Evolutionary conservation across 2,888 invertebrate species (phyloP).

Genomic region (Agapetus fuscipes): DNA sequence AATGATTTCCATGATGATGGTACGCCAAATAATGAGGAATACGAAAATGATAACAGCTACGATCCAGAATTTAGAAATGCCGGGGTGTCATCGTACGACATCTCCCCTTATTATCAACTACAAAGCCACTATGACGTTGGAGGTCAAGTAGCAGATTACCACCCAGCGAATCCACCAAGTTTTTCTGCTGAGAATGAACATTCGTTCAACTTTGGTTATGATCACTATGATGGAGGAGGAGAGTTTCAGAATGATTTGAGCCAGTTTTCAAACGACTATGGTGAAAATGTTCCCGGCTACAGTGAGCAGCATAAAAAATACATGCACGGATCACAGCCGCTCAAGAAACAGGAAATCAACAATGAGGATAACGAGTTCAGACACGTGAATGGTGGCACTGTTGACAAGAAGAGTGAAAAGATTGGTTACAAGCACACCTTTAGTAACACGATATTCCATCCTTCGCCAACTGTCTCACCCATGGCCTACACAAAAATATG

Average conservation of each 20-base stretch:
- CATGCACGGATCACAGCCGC: too few relatives aligned
- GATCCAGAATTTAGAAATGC: constrained; percentile 27
- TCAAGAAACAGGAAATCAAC: too few relatives aligned
- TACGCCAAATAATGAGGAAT: neutral
- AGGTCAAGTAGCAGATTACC: neutral
- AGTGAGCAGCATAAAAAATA: constrained; percentile 19
- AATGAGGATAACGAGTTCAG: too few relatives aligned
- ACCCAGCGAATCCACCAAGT: neutral
- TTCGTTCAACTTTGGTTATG: neutral
- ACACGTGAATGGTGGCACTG: too few relatives aligned
- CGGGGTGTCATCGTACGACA: constrained; percentile 23
- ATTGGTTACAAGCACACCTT: neutral
- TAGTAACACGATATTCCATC: too few relatives aligned
- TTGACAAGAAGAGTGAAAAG: neutral
- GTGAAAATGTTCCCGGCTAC: constrained; percentile 15
- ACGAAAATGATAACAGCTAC: constrained; percentile 23
- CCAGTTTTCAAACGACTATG: too few relatives aligned
- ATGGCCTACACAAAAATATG: too few relatives aligned
- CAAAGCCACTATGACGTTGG: constrained; percentile 7
- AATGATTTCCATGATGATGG: neutral
- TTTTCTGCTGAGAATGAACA: neutral
- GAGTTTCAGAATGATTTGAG: too few relatives aligned
- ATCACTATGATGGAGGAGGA: neutral
- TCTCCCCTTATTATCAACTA: constrained; percentile 25
- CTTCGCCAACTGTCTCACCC: too few relatives aligned